Conservation (phyloP, 2,113 vertebrate genomes). For the Serinus canaria region DNA sequence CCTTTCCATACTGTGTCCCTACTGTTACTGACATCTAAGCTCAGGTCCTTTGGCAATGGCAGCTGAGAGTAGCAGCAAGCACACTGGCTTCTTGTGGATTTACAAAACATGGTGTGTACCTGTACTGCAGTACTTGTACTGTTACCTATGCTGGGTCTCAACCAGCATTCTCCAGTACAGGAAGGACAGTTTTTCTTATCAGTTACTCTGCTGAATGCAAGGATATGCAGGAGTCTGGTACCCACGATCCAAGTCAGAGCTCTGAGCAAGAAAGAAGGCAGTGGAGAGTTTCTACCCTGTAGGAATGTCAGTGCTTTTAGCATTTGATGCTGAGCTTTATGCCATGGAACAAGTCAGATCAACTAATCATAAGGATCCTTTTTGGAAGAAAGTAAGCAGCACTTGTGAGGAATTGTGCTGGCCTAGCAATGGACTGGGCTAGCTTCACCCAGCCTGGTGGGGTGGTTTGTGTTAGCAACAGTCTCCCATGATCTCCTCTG, state of each 20-base stretch:
- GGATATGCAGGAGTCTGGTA: not conserved
- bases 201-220: not conserved
- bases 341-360: not conserved
- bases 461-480: conserved; percentile 31
- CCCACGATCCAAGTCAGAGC: not conserved
- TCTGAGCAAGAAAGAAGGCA: not conserved
- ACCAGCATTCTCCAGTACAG: not conserved
- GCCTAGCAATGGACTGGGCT: not conserved
- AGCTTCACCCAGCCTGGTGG: not conserved
- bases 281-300: not conserved
- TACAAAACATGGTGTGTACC: not conserved
- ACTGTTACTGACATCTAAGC: not conserved
- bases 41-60: not conserved
- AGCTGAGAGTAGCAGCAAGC: not conserved
- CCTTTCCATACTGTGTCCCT: not conserved
- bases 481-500: not conserved
- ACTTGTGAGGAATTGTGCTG: not conserved
- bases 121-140: not conserved
- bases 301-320: not conserved
- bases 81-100: not conserved
- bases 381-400: not conserved
- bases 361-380: not conserved
- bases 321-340: not conserved
- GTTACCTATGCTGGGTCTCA: not conserved
- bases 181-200: not conserved